Percentiles rank a stretch among this genome's conserved stretches.
phyloP scores from a whole-genome alignment of 30 jellyfish, hydroid and myxozoan species.

The Aurelia sp. region DNA sequence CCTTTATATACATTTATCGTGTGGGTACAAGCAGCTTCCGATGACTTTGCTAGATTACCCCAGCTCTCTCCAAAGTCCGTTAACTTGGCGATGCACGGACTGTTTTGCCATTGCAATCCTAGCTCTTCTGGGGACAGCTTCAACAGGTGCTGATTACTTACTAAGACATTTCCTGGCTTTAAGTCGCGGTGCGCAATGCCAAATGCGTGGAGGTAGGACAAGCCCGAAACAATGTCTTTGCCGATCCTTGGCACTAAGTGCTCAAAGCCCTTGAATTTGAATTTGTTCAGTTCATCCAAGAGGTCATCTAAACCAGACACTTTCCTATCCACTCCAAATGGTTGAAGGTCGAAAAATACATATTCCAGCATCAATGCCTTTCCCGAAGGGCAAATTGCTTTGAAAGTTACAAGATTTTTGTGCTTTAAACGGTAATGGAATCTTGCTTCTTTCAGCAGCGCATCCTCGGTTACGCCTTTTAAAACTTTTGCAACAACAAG shows the following conservation, averaged over 20 bases:
- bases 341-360: too few relatives aligned
- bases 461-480: too few relatives aligned
- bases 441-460: too few relatives aligned
- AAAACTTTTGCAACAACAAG: background rate
- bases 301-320: conserved; percentile 27
- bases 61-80: too few relatives aligned
- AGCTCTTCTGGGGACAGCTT: background rate
- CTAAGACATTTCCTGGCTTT: background rate
- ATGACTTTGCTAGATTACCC: conserved; percentile 2
- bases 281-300: conserved; percentile 4
- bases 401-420: too few relatives aligned
- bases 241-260: conserved; percentile 28
- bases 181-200: conserved; percentile 28
- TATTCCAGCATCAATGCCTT: too few relatives aligned
- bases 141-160: too few relatives aligned
- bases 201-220: background rate
- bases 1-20: conserved; percentile 28
- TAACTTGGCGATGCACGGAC: conserved; percentile 19
- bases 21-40: background rate
- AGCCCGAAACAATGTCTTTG: conserved; percentile 2
- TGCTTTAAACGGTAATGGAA: too few relatives aligned
- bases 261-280: conserved; percentile 13
- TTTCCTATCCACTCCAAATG: background rate
- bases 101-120: background rate
- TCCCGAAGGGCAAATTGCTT: too few relatives aligned